These are phyloP conservation scores for Stegodyphus dumicola DNA, from an alignment of 1,140 invertebrate species.

Conservation along the genomic window DNA sequence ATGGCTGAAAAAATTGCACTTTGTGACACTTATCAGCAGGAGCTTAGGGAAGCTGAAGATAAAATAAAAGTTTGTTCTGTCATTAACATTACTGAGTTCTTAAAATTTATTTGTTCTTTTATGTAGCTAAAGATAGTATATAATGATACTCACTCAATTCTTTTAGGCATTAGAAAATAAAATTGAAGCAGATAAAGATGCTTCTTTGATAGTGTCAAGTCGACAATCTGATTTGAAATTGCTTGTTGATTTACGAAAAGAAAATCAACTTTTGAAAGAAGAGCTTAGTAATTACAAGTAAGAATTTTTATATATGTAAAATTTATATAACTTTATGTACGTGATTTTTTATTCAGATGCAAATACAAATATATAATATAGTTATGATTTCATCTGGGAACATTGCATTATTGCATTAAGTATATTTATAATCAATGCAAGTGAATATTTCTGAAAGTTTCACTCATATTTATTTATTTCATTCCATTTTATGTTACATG, in stretches of 20 bases:
- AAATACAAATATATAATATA: no score
- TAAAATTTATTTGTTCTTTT: no score
- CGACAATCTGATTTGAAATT: slow-evolving; percentile 39
- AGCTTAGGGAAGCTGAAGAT: slow-evolving; percentile 32
- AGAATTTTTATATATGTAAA: background rate
- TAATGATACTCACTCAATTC: background rate
- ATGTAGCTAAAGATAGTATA: background rate
- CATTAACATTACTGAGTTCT: background rate
- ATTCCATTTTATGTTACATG: no score
- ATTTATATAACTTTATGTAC: background rate
- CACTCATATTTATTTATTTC: no score
- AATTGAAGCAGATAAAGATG: slow-evolving; percentile 56
- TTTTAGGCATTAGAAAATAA: slow-evolving; percentile 52
- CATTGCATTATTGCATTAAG: no score
- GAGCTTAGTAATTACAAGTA: slow-evolving; percentile 44
- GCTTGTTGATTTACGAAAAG: slow-evolving; percentile 36
- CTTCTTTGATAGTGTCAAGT: slow-evolving; percentile 44
- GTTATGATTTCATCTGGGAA: no score
- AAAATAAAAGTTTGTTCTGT: slow-evolving; percentile 40
- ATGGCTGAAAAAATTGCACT: slow-evolving; percentile 37
- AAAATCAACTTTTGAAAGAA: slow-evolving; percentile 49
- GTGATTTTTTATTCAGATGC: background rate
- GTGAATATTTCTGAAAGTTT: no score
- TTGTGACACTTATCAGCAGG: slow-evolving; percentile 13
- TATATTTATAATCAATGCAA: no score